Conservation (phyloP, 2,113 vertebrate genomes). For the Geococcyx californianus region DNA sequence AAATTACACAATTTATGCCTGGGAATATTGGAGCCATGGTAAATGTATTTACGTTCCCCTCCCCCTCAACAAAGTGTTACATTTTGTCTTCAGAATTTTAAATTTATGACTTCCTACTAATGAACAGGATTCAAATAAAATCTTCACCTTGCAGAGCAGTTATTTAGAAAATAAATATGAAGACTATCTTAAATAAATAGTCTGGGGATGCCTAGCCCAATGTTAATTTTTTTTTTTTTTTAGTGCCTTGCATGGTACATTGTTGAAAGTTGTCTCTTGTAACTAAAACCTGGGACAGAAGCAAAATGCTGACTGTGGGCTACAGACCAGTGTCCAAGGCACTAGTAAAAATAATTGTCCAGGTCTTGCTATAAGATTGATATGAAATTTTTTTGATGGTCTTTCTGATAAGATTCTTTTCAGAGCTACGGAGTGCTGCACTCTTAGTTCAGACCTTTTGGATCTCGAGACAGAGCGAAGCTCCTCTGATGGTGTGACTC, state of each 20-base stretch:
- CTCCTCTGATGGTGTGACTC: background rate
- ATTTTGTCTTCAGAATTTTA: constrained; percentile 27
- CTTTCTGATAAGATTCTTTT: accelerated
- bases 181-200: background rate
- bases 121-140: background rate
- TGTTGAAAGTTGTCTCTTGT: background rate
- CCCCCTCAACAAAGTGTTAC: background rate
- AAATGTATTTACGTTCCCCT: background rate
- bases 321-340: background rate
- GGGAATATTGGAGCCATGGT: background rate
- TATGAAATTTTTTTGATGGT: background rate
- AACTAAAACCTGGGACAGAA: background rate
- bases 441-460: background rate
- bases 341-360: background rate
- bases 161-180: background rate
- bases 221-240: background rate
- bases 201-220: background rate
- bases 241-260: too few species aligned
- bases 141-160: background rate
- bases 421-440: background rate
- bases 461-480: background rate
- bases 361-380: background rate
- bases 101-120: constrained; percentile 36
- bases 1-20: constrained; percentile 32
- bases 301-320: background rate